Evolutionary conservation across 92 coral and sea anemone genomes (phyloP).

Genomic region (Bergia sp.): DNA sequence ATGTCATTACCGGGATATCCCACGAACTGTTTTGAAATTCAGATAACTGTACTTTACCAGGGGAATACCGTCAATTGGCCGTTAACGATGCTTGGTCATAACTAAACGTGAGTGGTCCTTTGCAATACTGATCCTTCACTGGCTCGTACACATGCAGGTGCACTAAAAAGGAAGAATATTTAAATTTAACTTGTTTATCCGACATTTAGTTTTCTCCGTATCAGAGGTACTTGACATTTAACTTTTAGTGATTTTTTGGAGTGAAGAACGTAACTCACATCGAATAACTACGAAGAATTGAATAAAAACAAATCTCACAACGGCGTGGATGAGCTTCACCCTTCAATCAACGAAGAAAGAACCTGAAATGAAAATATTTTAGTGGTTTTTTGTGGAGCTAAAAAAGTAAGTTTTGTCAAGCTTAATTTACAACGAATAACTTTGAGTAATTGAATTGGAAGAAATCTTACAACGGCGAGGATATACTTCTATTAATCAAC

Average conservation of each 20-base stretch:
- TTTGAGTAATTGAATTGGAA: neutral
- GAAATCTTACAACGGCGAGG: neutral
- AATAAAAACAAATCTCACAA: neutral
- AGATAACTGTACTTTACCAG: neutral
- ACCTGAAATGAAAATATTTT: too few species aligned
- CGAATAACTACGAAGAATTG: neutral
- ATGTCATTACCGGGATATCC: neutral
- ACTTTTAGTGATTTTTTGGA: neutral
- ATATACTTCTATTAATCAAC: neutral
- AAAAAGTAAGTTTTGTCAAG: too few species aligned
- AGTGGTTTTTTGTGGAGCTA: neutral
- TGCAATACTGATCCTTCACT: neutral
- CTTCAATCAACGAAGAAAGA: too few species aligned
- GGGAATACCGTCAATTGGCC: neutral
- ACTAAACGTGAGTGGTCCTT: neutral
- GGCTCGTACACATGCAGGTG: neutral
- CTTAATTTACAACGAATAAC: neutral
- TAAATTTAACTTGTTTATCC: constrained; percentile 6
- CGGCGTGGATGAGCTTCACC: neutral
- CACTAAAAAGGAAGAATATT: neutral
- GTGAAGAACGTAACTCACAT: neutral
- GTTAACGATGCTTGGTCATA: neutral
- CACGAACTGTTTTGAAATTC: neutral
- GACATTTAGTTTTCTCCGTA: neutral
- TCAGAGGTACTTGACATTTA: neutral